Percentiles rank a stretch among this genome's conserved stretches.
These are phyloP conservation scores for Hyalella azteca DNA, from an alignment of 2,888 invertebrate species.

Conservation along the genomic window DNA sequence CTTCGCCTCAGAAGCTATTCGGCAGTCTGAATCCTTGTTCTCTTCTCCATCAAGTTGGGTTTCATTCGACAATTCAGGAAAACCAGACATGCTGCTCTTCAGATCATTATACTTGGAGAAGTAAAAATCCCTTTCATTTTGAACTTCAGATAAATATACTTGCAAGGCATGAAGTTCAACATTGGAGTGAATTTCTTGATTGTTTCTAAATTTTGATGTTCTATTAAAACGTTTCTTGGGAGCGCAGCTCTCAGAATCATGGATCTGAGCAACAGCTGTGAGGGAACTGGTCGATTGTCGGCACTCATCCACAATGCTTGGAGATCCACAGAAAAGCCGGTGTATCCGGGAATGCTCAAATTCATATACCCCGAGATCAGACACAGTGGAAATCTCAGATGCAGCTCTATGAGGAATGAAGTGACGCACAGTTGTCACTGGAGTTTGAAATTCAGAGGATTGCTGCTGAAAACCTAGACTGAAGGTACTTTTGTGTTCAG, in stretches of 20 bases:
- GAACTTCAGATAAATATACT: slow-evolving; percentile 2
- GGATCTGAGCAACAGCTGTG: neutral
- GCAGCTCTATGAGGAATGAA: neutral
- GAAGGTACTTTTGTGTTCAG: slow-evolving; percentile 12
- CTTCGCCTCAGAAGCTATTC: too few relatives aligned
- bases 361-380: neutral
- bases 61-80: too few relatives aligned
- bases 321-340: neutral
- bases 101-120: slow-evolving; percentile 24
- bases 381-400: neutral
- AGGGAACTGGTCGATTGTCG: neutral
- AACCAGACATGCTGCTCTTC: too few relatives aligned
- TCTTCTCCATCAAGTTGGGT: too few relatives aligned
- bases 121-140: neutral
- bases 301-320: neutral
- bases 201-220: neutral
- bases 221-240: slow-evolving; percentile 7
- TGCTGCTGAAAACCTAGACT: neutral
- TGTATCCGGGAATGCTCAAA: slow-evolving; percentile 9
- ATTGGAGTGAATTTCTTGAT: slow-evolving; percentile 16
- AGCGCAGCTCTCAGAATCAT: neutral
- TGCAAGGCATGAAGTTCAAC: neutral
- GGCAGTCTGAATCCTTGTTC: too few relatives aligned
- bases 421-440: neutral
- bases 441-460: neutral